Percentiles rank a stretch among this genome's conserved stretches.
These are phyloP conservation scores for Gisinianus flammeolus DNA, from an alignment of 2,888 invertebrate species.

Conservation along the genomic window DNA sequence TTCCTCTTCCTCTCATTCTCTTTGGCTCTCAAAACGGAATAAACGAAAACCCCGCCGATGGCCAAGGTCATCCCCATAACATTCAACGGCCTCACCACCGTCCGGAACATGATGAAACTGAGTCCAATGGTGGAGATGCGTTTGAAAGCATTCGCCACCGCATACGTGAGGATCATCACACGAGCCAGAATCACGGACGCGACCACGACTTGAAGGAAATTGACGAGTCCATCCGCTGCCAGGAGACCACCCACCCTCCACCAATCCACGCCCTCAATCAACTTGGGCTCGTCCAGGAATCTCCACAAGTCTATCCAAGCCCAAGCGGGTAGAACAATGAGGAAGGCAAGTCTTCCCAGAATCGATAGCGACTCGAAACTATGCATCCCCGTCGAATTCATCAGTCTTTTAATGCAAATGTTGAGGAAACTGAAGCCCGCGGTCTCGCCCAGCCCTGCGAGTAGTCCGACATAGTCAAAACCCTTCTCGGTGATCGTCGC, in stretches of 20 bases:
- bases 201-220: conserved; percentile 92
- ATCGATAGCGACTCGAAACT: conserved; percentile 61
- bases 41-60: conserved; percentile 84
- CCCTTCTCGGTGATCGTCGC: conserved; percentile 92
- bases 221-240: conserved; percentile 81
- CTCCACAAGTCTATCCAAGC: conserved; percentile 68
- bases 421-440: conserved; percentile 92
- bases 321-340: conserved; percentile 87
- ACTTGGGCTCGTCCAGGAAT: too few relatives aligned
- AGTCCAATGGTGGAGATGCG: conserved; percentile 88
- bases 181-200: conserved; percentile 83
- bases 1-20: conserved; percentile 32
- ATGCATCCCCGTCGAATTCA: conserved; percentile 15
- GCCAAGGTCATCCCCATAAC: conserved; percentile 89
- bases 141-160: conserved; percentile 93
- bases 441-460: conserved; percentile 86
- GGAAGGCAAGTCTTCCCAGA: conserved; percentile 77
- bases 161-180: conserved; percentile 91
- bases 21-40: conserved; percentile 74
- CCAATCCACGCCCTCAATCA: too few relatives aligned
- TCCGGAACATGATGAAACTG: conserved; percentile 83
- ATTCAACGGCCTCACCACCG: conserved; percentile 88
- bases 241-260: conserved; percentile 20
- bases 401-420: conserved; percentile 92
- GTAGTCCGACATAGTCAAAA: conserved; percentile 80